Evolutionary conservation across 2,113 vertebrate genomes (phyloP).

Genomic region (Phoxinus phoxinus): DNA sequence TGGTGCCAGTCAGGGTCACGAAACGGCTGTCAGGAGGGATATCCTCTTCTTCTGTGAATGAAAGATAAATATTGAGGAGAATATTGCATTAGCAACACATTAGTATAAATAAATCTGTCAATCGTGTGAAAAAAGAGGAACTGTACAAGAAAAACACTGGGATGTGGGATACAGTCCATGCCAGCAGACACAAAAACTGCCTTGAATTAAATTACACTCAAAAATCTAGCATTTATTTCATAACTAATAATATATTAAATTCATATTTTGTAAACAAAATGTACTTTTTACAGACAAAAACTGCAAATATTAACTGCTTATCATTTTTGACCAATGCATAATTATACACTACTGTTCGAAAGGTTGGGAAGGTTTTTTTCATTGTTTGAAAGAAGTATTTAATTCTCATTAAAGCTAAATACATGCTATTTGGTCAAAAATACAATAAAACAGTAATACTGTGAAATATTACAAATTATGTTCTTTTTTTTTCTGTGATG

Average conservation of each 20-base stretch:
- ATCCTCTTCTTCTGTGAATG: slow-evolving; percentile 53
- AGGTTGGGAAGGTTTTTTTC: not conserved
- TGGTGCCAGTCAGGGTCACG: slow-evolving; percentile 87
- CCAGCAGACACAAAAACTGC: not conserved
- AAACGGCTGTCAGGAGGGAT: slow-evolving; percentile 82
- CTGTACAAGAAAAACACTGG: not conserved
- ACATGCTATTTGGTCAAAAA: not conserved
- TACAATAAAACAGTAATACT: not conserved
- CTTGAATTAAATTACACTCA: not conserved
- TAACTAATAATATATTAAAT: not conserved
- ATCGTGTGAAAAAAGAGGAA: not conserved
- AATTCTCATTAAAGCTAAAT: not conserved
- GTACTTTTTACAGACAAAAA: not conserved
- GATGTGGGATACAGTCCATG: not conserved
- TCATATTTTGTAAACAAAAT: not conserved
- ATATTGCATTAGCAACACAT: not conserved
- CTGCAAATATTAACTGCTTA: not conserved
- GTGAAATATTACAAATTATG: not conserved
- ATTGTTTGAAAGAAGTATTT: not conserved
- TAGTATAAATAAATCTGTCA: not conserved
- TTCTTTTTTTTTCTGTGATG: not conserved
- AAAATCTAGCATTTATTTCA: not conserved
- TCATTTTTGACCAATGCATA: not conserved
- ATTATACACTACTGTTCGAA: not conserved
- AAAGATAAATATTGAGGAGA: not conserved